phyloP scores from a whole-genome alignment of 2,888 invertebrate genomes.

The Lysandra coridon region DNA sequence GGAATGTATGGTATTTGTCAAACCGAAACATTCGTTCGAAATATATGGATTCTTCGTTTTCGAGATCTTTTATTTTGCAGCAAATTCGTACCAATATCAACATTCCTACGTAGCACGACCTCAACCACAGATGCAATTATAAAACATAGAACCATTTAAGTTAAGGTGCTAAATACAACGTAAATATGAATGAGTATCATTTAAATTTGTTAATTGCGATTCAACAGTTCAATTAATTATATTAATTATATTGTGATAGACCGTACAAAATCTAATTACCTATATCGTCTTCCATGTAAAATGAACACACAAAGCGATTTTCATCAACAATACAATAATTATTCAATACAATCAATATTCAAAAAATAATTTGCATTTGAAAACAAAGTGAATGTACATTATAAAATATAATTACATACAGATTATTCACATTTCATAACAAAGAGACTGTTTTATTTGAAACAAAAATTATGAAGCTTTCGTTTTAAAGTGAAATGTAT shows the following conservation, averaged over 20 bases:
- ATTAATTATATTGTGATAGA: background rate
- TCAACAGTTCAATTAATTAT: background rate
- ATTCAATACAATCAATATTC: background rate
- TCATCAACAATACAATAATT: background rate
- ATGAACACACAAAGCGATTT: background rate
- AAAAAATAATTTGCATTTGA: constrained; percentile 8
- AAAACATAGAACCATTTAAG: too few relatives aligned
- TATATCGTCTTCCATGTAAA: background rate
- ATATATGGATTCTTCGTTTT: too few relatives aligned
- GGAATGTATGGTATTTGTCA: too few relatives aligned
- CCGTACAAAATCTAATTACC: background rate
- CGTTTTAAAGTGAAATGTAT: background rate
- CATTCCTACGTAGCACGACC: too few relatives aligned
- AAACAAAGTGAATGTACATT: background rate
- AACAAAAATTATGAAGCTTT: background rate
- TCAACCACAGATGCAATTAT: too few relatives aligned
- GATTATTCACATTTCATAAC: constrained; percentile 15
- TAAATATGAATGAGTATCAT: background rate
- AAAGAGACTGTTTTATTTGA: background rate
- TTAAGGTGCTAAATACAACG: too few relatives aligned
- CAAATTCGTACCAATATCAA: too few relatives aligned
- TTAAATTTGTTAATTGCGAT: background rate
- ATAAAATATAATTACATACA: constrained; percentile 17
- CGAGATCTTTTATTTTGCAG: too few relatives aligned
- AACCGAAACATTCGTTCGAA: too few relatives aligned